A percentile compares a stretch with the other conserved stretches of the same genome.
Conservation (phyloP, 1,140 invertebrate genomes). For the Cyphomyrmex costatus region DNA sequence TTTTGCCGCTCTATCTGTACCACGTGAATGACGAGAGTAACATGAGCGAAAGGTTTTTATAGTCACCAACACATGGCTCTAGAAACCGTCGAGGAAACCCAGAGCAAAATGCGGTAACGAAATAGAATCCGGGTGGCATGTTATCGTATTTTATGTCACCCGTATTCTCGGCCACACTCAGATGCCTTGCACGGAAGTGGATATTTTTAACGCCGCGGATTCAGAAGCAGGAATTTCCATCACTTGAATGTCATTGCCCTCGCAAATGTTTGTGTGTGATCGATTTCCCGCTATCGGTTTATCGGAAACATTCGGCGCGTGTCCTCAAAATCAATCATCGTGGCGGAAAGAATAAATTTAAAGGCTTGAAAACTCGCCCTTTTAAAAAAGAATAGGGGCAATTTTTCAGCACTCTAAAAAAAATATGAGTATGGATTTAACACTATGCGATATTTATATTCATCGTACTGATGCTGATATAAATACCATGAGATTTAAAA, state of each 20-base stretch:
- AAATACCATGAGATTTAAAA: no score
- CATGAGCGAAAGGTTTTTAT: constrained; percentile 44
- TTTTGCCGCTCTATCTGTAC: constrained; percentile 50
- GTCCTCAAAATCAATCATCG: constrained; percentile 2
- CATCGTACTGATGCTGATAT: no score
- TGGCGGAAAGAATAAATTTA: neutral
- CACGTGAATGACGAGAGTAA: constrained; percentile 31
- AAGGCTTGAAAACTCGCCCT: neutral
- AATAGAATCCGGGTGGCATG: constrained; percentile 46
- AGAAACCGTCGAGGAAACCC: constrained; percentile 26
- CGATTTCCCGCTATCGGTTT: constrained; percentile 39
- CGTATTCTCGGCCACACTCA: constrained; percentile 45
- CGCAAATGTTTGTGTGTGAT: constrained; percentile 20
- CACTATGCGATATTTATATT: no score
- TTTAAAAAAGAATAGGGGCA: neutral
- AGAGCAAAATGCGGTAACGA: constrained; percentile 42
- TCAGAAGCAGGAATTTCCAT: constrained; percentile 48
- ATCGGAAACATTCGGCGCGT: neutral
- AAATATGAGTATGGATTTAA: no score
- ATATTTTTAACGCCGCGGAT: constrained; percentile 42
- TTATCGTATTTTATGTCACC: constrained; percentile 53
- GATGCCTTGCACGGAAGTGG: constrained; percentile 45
- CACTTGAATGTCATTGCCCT: constrained; percentile 25
- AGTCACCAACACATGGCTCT: neutral
- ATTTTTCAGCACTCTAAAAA: neutral